Evolutionary conservation across 2,113 vertebrate species (phyloP).

Genomic region (Pelodiscus sinensis): DNA sequence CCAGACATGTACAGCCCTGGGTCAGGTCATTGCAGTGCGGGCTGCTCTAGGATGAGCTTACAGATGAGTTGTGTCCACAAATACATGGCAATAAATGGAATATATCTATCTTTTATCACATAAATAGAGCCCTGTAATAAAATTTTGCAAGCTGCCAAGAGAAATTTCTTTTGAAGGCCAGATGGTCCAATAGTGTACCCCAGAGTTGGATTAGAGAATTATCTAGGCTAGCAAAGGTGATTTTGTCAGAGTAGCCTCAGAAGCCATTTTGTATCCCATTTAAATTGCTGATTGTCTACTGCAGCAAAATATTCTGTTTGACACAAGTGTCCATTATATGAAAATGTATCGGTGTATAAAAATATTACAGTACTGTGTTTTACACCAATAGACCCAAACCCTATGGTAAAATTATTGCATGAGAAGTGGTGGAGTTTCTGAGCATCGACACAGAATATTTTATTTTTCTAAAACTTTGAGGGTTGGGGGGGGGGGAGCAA

Average conservation of each 20-base stretch:
- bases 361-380: background rate
- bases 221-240: background rate
- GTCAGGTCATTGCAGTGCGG: background rate
- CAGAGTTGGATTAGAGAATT: background rate
- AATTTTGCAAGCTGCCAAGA: background rate
- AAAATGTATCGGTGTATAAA: background rate
- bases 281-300: background rate
- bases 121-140: background rate
- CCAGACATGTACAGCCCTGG: background rate
- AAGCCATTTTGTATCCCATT: background rate
- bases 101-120: background rate
- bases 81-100: background rate
- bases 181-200: fast-evolving
- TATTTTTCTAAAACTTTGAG: background rate
- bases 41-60: fast-evolving
- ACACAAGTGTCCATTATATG: background rate
- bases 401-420: background rate
- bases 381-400: background rate
- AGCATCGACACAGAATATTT: background rate
- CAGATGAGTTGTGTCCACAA: background rate
- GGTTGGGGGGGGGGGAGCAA: background rate
- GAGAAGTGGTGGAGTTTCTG: background rate
- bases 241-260: background rate
- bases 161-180: background rate
- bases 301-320: background rate